phyloP scores from a whole-genome alignment of 2,113 vertebrate genomes.

The Corythornis madagascariensis region DNA sequence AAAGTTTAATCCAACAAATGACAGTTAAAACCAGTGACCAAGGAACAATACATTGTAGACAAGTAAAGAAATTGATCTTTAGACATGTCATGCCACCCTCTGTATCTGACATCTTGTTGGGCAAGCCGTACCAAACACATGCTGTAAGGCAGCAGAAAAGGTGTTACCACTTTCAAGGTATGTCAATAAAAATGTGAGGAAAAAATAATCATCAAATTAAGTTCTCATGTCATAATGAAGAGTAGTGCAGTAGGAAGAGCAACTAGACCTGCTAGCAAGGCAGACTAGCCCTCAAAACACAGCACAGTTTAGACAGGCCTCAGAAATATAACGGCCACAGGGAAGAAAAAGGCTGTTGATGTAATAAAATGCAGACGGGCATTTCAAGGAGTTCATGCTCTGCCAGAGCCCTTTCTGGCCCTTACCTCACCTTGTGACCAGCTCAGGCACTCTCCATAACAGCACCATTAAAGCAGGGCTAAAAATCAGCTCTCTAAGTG shows the following conservation, averaged over 20 bases:
- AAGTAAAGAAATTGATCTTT: not conserved
- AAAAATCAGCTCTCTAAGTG: not conserved
- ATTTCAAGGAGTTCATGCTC: not conserved
- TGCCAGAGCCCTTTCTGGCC: not conserved
- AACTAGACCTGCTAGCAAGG: not conserved
- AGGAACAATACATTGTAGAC: not conserved
- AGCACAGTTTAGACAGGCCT: not conserved
- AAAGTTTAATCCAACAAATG: not conserved
- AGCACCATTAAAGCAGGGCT: not conserved
- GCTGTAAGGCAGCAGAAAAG: rapidly evolving
- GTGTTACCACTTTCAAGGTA: not conserved
- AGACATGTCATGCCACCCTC: not conserved
- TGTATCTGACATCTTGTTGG: not conserved
- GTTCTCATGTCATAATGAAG: not conserved
- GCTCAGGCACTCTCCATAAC: not conserved
- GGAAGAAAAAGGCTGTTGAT: not conserved
- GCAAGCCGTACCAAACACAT: not conserved
- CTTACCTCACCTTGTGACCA: not conserved
- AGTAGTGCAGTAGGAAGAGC: rapidly evolving
- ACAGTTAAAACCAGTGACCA: not conserved
- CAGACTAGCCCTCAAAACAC: not conserved
- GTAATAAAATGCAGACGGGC: not conserved
- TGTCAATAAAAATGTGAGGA: not conserved
- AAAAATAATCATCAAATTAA: not conserved
- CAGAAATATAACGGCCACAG: not conserved